Evolutionary conservation across 1,140 invertebrate species (phyloP).

Genomic region (Eupeodes corollae): DNA sequence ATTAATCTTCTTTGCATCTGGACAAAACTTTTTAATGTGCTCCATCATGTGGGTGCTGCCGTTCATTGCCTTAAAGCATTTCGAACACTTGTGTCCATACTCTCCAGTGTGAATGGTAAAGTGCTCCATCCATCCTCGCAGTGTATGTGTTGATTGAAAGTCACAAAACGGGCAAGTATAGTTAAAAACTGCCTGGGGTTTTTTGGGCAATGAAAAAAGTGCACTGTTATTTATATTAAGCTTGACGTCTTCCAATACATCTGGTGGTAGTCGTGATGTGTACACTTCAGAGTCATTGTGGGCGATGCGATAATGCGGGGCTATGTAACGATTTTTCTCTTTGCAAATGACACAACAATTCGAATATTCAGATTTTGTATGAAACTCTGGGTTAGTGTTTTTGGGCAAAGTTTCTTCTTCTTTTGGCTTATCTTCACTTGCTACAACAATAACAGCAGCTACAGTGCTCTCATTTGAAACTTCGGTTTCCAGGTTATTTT

Average conservation of each 20-base stretch:
- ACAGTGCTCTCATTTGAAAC: constrained; percentile 4
- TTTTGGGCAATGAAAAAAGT: neutral
- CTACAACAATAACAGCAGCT: constrained; percentile 9
- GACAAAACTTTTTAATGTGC: constrained; percentile 8
- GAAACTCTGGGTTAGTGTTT: constrained; percentile 9
- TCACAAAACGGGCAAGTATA: constrained; percentile 23
- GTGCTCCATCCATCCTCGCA: constrained; percentile 40
- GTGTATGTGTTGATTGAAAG: neutral
- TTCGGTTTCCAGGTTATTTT: neutral
- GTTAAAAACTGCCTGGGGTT: neutral
- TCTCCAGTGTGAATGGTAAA: constrained; percentile 53
- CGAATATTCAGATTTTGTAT: constrained; percentile 6
- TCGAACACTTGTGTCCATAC: constrained; percentile 43
- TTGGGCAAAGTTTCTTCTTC: neutral
- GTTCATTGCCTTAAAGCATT: constrained; percentile 29
- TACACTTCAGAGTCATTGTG: constrained; percentile 46
- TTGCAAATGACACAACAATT: constrained; percentile 42
- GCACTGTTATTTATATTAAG: constrained; percentile 3
- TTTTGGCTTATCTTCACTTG: neutral
- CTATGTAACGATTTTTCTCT: constrained; percentile 38
- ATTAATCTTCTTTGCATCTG: neutral
- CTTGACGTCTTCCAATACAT: constrained; percentile 14
- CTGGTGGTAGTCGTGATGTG: constrained; percentile 40
- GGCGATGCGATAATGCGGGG: constrained; percentile 44
- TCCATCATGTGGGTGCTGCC: neutral